Evolutionary conservation across 35 echinoderm and acorn worm species (phyloP), one percentile per base, ranked within the genome.

Genomic region (Chiridota heheva): DNA sequence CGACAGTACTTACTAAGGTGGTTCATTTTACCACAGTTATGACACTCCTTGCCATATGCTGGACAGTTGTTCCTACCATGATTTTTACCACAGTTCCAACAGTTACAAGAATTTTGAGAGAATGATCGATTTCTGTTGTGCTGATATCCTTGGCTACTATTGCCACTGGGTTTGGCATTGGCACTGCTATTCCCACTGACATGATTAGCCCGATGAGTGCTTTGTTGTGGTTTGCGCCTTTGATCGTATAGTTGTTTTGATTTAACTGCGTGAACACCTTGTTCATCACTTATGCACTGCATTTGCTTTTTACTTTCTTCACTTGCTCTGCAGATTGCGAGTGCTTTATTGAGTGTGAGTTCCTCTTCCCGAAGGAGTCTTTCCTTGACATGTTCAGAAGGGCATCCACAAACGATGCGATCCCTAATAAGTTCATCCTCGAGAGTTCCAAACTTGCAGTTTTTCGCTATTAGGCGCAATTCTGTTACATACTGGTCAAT

Each of bases 401-500:
- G 62, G 42, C 57, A 62, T 5, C 60, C 77, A 5, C 42, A 56
- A 6, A 31, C 56, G 41, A 66, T 43, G 35, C 36, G 16, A 40
- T 81, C 60, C 26, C 26, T 81, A 17, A 77, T 77, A n/a, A 59
- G 35, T 35, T 77, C 48, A 58, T 57, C 47, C 41, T 56, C 81
- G 24, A 84, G 42, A 4, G 27, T 48, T 16, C 33, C 30, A 17
- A 71, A 59, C 22, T 55, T 40, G 32, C 82, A 45, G 68, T 43
- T 85, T 20, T 75, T 75, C 33, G 82, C 46, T 10, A 75, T n/a
- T 34, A 59, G 27, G 1, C 70, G 43, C 13, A 88, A 37, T 28
- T 76, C 44, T 20, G 76, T 70, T 7, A 80, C 76, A 81, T 70
- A 88, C 36, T 80, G 75, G 28, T 80, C 47, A 18, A 81, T 81